A percentile compares a stretch with the other conserved stretches of the same genome.
Conservation (phyloP, 2,797 vertebrate species). For the Sebastes glaucus region DNA sequence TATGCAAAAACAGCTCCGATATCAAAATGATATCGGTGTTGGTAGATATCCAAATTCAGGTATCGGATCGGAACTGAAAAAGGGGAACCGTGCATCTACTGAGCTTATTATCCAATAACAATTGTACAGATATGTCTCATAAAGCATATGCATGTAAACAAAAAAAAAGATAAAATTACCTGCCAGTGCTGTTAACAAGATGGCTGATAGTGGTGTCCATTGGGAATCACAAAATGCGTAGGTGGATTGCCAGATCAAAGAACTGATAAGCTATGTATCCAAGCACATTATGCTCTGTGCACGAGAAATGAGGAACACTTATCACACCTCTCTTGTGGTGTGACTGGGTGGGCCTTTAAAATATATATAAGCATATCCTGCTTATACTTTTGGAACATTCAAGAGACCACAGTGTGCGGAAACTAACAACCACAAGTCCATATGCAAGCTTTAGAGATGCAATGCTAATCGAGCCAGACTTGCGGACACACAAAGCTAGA, state of each 20-base stretch:
- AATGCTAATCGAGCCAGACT: background rate
- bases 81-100: background rate
- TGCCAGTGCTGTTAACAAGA: background rate
- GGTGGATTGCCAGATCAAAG: background rate
- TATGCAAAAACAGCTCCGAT: background rate
- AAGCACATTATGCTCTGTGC: background rate
- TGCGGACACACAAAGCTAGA: conserved; percentile 18
- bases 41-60: background rate
- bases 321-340: background rate
- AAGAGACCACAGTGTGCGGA: background rate
- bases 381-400: background rate
- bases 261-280: background rate
- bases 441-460: background rate
- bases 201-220: background rate
- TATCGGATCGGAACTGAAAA: background rate
- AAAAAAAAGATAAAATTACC: conserved; percentile 25
- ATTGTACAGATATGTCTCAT: background rate
- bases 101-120: background rate
- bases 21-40: background rate
- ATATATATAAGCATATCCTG: conserved; percentile 24
- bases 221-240: background rate
- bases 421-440: conserved; percentile 28
- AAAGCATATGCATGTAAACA: background rate
- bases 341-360: conserved; percentile 8
- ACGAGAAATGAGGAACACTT: background rate